Evolutionary conservation across 2,797 vertebrate genomes (phyloP).

Genomic region (Halcyon chelicuti): DNA sequence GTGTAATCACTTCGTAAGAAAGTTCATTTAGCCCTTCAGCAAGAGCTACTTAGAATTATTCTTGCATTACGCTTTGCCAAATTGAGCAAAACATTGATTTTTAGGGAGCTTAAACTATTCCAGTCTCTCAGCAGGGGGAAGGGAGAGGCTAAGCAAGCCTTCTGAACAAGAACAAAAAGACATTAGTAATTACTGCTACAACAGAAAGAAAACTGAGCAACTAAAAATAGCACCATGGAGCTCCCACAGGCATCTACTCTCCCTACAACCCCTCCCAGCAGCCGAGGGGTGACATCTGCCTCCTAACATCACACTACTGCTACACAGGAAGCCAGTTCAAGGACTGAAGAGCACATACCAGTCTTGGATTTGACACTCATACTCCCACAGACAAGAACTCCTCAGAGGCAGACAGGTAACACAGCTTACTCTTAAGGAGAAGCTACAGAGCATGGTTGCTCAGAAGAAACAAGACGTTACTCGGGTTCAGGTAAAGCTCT

Average conservation of each 20-base stretch:
- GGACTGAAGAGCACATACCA: not conserved
- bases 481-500: not conserved
- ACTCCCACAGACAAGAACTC: not conserved
- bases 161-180: not conserved
- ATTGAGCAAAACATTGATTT: not conserved
- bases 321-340: not conserved
- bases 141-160: not conserved
- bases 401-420: fast-evolving
- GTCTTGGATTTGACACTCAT: not conserved
- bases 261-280: not conserved
- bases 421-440: not conserved
- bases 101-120: not conserved
- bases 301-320: not conserved
- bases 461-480: not conserved
- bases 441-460: not conserved
- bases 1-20: not conserved
- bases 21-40: not conserved
- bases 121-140: not conserved
- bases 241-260: not conserved
- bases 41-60: not conserved
- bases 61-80: not conserved
- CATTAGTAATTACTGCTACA: not conserved
- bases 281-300: not conserved
- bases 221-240: not conserved
- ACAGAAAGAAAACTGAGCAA: not conserved